Evolutionary conservation across 2,797 vertebrate genomes (phyloP).

Genomic region (Cyclura pinguis): DNA sequence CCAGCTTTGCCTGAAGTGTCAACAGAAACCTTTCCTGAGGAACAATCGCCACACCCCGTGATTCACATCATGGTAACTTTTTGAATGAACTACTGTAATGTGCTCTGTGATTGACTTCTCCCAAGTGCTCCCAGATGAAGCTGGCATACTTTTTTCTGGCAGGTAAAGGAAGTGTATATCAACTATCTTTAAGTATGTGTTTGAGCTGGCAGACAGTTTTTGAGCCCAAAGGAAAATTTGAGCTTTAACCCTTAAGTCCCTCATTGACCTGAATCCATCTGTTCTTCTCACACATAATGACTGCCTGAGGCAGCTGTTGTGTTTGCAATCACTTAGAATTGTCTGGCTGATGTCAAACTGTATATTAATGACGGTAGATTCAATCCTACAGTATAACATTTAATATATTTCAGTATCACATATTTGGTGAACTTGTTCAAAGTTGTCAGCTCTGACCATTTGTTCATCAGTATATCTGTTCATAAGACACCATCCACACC

Average conservation of each 20-base stretch:
- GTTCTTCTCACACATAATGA: background rate
- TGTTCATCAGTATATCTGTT: background rate
- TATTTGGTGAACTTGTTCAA: background rate
- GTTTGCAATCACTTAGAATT: background rate
- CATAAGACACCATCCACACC: background rate
- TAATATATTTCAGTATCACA: conserved; percentile 6
- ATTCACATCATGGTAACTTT: background rate
- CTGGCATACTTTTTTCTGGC: background rate
- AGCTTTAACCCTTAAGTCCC: background rate
- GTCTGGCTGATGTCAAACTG: background rate
- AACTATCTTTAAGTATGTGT: background rate
- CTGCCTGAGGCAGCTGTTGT: background rate
- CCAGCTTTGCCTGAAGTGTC: background rate
- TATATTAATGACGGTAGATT: background rate
- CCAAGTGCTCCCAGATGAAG: background rate
- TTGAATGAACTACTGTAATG: background rate
- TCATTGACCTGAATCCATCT: background rate
- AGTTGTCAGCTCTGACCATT: background rate
- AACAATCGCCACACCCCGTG: background rate
- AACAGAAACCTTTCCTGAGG: background rate
- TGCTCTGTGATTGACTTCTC: background rate
- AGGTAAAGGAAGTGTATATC: background rate
- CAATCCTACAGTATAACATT: background rate
- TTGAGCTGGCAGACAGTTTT: background rate
- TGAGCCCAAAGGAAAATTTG: background rate